These are phyloP conservation scores for Ianthella basta DNA, from an alignment of 37 sponge, comb jelly and placozoan species.

Conservation along the genomic window DNA sequence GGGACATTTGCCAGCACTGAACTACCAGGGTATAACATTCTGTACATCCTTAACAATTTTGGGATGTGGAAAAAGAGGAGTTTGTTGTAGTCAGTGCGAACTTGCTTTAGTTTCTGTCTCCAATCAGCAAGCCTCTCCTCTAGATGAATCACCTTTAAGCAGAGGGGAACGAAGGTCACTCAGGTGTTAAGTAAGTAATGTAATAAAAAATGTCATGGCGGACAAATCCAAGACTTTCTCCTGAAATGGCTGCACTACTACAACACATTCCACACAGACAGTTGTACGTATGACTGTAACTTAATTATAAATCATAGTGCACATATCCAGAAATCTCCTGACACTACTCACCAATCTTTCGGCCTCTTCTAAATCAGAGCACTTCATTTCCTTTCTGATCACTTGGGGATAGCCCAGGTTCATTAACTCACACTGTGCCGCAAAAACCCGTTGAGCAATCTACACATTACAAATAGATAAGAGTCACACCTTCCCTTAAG, in stretches of 20 bases:
- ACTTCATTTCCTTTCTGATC: neutral
- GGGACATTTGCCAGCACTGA: neutral
- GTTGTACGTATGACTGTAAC: no score
- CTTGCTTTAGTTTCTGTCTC: slow-evolving; percentile 44
- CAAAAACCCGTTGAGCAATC: slow-evolving; percentile 64
- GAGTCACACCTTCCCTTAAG: no score
- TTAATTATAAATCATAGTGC: no score
- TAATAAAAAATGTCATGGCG: no score
- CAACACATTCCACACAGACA: no score
- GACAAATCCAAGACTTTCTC: neutral
- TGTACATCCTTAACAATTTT: slow-evolving; percentile 52
- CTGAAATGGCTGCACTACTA: no score
- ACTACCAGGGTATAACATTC: neutral
- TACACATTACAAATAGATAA: neutral
- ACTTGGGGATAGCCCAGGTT: slow-evolving; percentile 61
- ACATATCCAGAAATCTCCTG: no score
- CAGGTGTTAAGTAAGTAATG: no score
- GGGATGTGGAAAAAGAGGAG: slow-evolving; percentile 76
- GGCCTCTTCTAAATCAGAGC: no score
- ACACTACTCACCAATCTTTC: no score
- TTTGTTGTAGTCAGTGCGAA: slow-evolving; percentile 48
- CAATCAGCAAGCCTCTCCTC: slow-evolving; percentile 49
- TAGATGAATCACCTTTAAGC: neutral
- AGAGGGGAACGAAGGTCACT: no score
- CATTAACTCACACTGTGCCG: slow-evolving; percentile 41